Percentiles rank a stretch among this genome's conserved stretches.
Conservation (phyloP, 2,797 vertebrate species). For the Coregonus ussuriensis region DNA sequence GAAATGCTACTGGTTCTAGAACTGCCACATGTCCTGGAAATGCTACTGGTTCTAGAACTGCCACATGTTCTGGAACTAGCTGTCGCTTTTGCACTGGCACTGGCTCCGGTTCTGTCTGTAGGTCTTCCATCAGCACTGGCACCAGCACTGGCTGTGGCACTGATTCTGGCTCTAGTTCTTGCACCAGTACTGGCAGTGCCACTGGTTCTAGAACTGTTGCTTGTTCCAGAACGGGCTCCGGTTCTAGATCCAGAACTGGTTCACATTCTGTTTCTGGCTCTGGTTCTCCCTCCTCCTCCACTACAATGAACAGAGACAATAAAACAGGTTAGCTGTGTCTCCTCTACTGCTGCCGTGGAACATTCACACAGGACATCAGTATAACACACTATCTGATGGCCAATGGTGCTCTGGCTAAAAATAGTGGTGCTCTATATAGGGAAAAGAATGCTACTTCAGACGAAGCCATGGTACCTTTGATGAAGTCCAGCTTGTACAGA, state of each 20-base stretch:
- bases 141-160: constrained; percentile 14
- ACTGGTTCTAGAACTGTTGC: neutral
- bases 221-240: constrained; percentile 27
- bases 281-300: constrained; percentile 41
- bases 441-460: neutral
- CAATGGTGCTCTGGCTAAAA: no score
- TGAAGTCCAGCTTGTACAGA: constrained; percentile 75
- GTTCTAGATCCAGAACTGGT: constrained; percentile 16
- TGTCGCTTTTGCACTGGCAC: neutral
- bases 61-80: neutral
- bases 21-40: neutral
- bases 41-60: neutral
- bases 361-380: no score
- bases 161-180: neutral
- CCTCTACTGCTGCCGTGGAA: no score
- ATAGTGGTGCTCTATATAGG: neutral
- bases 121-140: neutral
- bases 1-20: neutral
- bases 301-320: constrained; percentile 43
- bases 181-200: neutral
- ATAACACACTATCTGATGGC: no score
- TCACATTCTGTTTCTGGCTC: constrained; percentile 30
- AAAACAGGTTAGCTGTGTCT: neutral
- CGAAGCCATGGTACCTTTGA: constrained; percentile 60
- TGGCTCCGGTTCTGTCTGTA: neutral